Evolutionary conservation across 1,140 invertebrate species (phyloP), one percentile per base, ranked within the genome.

Genomic region (Caerostris darwini): DNA sequence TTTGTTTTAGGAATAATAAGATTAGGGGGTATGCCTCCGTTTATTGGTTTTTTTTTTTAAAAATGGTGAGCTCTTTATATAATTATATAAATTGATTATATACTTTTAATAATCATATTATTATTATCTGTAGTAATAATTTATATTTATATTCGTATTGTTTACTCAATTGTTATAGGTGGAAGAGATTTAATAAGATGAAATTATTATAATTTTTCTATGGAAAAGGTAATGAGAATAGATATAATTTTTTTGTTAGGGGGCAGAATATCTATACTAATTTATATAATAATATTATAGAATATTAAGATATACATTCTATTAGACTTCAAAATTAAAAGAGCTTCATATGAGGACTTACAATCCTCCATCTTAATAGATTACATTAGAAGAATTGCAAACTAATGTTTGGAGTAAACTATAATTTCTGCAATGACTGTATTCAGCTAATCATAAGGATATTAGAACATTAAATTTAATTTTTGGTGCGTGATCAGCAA

Each of bases 381-480:
- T 6, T 71, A 34, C n/a, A 5, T 71, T 0, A 7, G 7, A 82
- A 89, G 67, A 94, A 54, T 82, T 94, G 71, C 69, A 94, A 89
- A 89, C 61, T 64, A 89, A 69, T 54, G 58, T 89, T 89, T 77
- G 59, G 8, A n/a, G 19, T 1, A 8, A 61, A 56, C 59, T 14
- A 58, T n/a, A 59, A 12, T 54, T 88, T 58, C 67, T 93, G 83
- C 96, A 96, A 96, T 96, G 96, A 95, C 95, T 97, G 95, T 97
- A 96, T 96, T 97, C 97, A 94, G 97, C 97, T 95, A 98, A 98
- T 96, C 97, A 98, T 96, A 97, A 97, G 96, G 97, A 97, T 97
- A 97, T 98, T 97, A 97, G 97, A 95, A 97, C 97, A 77, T 96
- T 97, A 96, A 98, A 98, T 96, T 97, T 98, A 96, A 96, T 97